Conservation (phyloP, 2,888 invertebrate genomes). For the Ophion ventricosus region DNA sequence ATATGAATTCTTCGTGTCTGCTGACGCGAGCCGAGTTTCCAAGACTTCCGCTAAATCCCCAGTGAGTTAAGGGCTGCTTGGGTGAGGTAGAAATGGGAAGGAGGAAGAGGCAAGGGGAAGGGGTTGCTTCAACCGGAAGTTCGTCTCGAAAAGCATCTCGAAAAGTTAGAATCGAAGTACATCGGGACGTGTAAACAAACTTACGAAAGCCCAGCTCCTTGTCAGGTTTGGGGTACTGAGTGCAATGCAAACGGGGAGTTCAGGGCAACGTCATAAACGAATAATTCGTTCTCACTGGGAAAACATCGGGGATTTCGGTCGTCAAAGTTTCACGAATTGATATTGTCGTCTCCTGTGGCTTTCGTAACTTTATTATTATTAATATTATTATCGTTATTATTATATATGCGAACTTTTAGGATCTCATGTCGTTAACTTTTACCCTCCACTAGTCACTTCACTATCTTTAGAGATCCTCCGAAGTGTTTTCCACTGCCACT, state of each 20-base stretch:
- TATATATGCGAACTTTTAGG: background rate
- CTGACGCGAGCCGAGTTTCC: conserved; percentile 48
- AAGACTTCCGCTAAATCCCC: conserved; percentile 57
- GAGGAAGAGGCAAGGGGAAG: too few relatives aligned
- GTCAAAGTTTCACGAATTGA: conserved; percentile 27
- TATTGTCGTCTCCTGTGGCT: background rate
- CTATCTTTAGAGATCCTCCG: background rate
- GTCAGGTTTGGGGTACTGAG: conserved; percentile 2
- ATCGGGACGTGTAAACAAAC: conserved; percentile 57
- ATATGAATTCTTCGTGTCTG: conserved; percentile 48
- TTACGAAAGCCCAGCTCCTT: conserved; percentile 22
- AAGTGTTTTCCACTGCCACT: background rate
- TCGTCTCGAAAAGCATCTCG: conserved; percentile 41
- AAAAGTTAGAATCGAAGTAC: conserved; percentile 22
- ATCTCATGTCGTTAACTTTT: background rate
- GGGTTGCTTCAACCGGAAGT: background rate
- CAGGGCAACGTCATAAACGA: conserved; percentile 39
- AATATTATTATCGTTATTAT: too few relatives aligned
- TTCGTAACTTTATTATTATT: background rate
- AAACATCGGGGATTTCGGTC: conserved; percentile 19
- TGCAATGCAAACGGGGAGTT: conserved; percentile 2
- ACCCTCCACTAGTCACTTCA: background rate
- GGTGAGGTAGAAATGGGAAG: background rate
- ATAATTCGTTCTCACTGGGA: conserved; percentile 40
- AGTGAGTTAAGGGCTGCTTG: conserved; percentile 46